A percentile compares a stretch with the other conserved stretches of the same genome.
Conservation (phyloP, 2,797 vertebrate species). For the Sebastes cheni region DNA sequence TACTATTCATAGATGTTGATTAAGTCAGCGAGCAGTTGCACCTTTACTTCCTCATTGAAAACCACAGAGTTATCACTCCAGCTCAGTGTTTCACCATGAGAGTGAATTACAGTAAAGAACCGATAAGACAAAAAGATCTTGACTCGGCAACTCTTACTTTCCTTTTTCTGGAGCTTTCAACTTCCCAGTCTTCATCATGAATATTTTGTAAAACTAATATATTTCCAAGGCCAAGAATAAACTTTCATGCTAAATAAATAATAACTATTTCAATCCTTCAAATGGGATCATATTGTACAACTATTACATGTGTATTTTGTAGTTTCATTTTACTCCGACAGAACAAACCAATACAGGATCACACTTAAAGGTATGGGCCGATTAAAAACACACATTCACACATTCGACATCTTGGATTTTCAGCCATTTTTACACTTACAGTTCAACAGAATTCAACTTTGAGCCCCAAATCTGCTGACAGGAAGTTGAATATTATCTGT, state of each 20-base stretch:
- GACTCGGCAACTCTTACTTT: not conserved
- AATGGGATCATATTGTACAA: not conserved
- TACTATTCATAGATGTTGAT: constrained; percentile 12
- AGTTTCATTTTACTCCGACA: not conserved
- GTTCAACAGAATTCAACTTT: not conserved
- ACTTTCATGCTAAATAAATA: not conserved
- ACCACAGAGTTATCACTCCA: not conserved
- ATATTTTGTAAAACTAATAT: not conserved
- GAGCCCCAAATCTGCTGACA: not conserved
- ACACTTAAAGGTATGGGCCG: not conserved
- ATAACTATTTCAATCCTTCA: not conserved
- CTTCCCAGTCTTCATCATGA: not conserved
- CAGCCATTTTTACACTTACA: not conserved
- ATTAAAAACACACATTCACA: not conserved
- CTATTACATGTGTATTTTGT: not conserved
- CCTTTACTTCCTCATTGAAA: constrained; percentile 31
- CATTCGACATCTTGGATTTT: not conserved
- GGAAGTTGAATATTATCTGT: not conserved
- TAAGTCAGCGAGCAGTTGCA: not conserved
- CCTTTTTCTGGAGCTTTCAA: not conserved
- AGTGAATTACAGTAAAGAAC: not conserved
- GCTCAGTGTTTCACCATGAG: not conserved
- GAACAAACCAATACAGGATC: not conserved
- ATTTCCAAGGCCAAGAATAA: not conserved
- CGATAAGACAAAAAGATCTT: not conserved